These are phyloP conservation scores for Diachasma alloeum DNA, from an alignment of 1,140 invertebrate species.

Conservation along the genomic window DNA sequence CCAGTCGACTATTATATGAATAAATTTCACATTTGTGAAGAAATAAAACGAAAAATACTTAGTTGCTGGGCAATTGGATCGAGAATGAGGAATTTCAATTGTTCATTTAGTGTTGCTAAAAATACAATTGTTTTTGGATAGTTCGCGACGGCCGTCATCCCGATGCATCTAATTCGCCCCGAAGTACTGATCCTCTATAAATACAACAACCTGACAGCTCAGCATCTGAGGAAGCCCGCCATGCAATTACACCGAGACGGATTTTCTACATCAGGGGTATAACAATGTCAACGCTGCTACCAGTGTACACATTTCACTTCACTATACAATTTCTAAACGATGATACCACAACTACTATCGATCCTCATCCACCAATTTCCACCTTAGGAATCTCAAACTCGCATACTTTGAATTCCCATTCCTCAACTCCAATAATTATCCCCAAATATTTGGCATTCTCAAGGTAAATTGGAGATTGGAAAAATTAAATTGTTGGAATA, in stretches of 20 bases:
- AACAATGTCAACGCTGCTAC: neutral
- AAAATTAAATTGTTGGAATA: neutral
- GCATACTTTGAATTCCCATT: neutral
- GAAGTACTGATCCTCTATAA: constrained; percentile 7
- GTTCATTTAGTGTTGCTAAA: neutral
- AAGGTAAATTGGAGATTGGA: neutral
- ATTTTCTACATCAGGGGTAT: neutral
- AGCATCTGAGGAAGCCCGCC: neutral
- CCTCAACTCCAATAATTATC: neutral
- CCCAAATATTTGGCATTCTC: neutral
- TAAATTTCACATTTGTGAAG: too few species aligned
- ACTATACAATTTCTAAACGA: neutral
- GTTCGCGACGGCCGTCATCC: neutral
- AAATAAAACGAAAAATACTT: too few species aligned
- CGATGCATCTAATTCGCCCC: neutral
- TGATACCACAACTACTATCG: neutral
- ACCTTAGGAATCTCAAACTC: neutral
- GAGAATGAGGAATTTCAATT: neutral
- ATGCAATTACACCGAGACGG: neutral
- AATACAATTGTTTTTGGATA: neutral
- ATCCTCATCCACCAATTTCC: neutral
- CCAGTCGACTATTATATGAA: too few species aligned
- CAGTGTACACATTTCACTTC: neutral
- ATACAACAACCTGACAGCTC: constrained; percentile 7
- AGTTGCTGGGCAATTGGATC: too few species aligned